phyloP scores from a whole-genome alignment of 2,113 vertebrate species.

The Gymnocephalus cernua region DNA sequence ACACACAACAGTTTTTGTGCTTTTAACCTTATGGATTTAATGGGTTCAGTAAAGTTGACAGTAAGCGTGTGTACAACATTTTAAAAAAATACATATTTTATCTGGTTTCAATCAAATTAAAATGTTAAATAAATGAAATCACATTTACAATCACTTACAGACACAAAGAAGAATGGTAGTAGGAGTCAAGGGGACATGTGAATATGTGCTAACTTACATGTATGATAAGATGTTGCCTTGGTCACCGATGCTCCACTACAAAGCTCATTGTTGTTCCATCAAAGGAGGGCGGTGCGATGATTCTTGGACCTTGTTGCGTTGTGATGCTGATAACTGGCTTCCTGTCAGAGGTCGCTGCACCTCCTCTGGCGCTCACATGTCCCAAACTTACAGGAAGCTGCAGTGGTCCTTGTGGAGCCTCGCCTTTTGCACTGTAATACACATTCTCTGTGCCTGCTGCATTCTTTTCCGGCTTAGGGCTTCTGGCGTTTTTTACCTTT shows the following conservation, averaged over 20 bases:
- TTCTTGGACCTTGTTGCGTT: constrained; percentile 91
- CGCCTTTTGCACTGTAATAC: constrained; percentile 88
- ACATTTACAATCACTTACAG: neutral
- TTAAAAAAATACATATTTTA: neutral
- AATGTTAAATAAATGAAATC: neutral
- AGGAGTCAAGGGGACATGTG: neutral
- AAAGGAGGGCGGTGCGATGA: constrained; percentile 94
- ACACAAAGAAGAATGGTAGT: neutral
- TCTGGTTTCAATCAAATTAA: neutral
- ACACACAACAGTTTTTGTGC: neutral
- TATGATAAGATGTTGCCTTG: constrained; percentile 50
- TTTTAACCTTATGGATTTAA: neutral
- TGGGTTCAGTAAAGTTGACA: neutral
- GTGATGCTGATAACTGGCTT: constrained; percentile 95
- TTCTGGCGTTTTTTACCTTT: constrained; percentile 46
- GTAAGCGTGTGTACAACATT: neutral
- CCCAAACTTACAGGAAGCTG: constrained; percentile 63
- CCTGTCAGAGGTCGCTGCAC: constrained; percentile 71
- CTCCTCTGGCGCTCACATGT: constrained; percentile 67
- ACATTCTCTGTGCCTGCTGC: constrained; percentile 78
- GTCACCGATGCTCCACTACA: constrained; percentile 96
- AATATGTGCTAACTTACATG: constrained; percentile 62
- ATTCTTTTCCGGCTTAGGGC: constrained; percentile 37
- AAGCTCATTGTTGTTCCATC: constrained; percentile 98
- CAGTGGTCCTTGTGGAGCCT: constrained; percentile 52